Conservation (phyloP, 1,140 invertebrate genomes). For the Drosophila pachea region DNA sequence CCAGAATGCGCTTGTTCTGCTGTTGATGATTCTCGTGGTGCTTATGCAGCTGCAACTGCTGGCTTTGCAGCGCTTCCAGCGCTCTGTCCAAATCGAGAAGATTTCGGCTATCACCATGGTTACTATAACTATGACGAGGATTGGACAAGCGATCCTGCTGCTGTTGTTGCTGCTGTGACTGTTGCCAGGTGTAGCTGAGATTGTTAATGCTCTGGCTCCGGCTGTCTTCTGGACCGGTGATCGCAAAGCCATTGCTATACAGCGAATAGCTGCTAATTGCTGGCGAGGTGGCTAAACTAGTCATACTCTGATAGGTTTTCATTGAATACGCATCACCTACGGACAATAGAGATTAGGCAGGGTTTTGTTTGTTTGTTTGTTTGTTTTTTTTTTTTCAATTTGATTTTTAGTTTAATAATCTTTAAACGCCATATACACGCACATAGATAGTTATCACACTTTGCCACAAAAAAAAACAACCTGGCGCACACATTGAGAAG, state of each 20-base stretch:
- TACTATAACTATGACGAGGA: slow-evolving; percentile 58
- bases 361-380: slow-evolving; percentile 40
- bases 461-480: slow-evolving; percentile 5
- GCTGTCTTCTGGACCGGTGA: slow-evolving; percentile 61
- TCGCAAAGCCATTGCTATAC: slow-evolving; percentile 76
- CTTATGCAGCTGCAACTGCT: slow-evolving; percentile 43
- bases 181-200: slow-evolving; percentile 54
- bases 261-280: slow-evolving; percentile 77
- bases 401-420: slow-evolving; percentile 8
- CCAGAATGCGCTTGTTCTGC: slow-evolving; percentile 33
- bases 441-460: slow-evolving; percentile 14
- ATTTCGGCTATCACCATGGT: slow-evolving; percentile 65
- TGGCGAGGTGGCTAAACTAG: slow-evolving; percentile 78
- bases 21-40: slow-evolving; percentile 43
- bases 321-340: slow-evolving; percentile 79
- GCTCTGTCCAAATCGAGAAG: slow-evolving; percentile 66
- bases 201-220: slow-evolving; percentile 70
- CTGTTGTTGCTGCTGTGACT: slow-evolving; percentile 47
- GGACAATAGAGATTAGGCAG: slow-evolving; percentile 63
- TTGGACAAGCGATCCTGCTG: slow-evolving; percentile 40
- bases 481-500: slow-evolving; percentile 31
- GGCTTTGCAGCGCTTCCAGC: slow-evolving; percentile 54
- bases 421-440: slow-evolving; percentile 12
- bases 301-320: slow-evolving; percentile 79
- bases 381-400: slow-evolving; percentile 31